phyloP scores from a whole-genome alignment of 2,888 invertebrate genomes.

The Trachelus stipa region DNA sequence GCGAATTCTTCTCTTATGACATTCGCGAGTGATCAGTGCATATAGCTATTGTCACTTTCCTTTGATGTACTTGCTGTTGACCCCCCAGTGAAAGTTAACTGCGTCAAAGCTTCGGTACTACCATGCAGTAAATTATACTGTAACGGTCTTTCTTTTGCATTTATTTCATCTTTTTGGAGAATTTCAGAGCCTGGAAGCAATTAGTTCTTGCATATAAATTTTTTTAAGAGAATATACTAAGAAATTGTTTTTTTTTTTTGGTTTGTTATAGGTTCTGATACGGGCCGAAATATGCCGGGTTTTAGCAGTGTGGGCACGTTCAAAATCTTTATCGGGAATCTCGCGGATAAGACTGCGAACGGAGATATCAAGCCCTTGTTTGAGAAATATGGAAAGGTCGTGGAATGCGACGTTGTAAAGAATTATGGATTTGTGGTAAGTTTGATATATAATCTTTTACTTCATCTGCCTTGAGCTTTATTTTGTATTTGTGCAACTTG shows the following conservation, averaged over 20 bases:
- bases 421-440: conserved; percentile 96
- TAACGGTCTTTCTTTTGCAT: not conserved
- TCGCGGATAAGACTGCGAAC: conserved; percentile 91
- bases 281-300: conserved; percentile 78
- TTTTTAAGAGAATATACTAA: conserved; percentile 2
- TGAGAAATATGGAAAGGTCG: conserved; percentile 96
- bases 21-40: not conserved
- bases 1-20: not conserved
- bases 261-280: conserved; percentile 42
- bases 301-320: conserved; percentile 86
- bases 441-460: conserved; percentile 24
- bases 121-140: not conserved
- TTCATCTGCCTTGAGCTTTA: not conserved
- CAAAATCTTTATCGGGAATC: conserved; percentile 98
- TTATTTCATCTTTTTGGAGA: not conserved
- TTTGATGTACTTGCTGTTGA: not conserved
- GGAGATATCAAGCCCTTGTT: conserved; percentile 92
- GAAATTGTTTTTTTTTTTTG: not conserved
- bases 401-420: conserved; percentile 98
- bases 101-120: not conserved
- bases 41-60: not conserved
- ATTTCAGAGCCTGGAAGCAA: not conserved
- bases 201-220: not conserved
- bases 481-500: not conserved
- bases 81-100: not conserved